Evolutionary conservation across 2,888 invertebrate genomes (phyloP), one percentile per base, ranked within the genome.

Genomic region (Drosophila nr. fundita): DNA sequence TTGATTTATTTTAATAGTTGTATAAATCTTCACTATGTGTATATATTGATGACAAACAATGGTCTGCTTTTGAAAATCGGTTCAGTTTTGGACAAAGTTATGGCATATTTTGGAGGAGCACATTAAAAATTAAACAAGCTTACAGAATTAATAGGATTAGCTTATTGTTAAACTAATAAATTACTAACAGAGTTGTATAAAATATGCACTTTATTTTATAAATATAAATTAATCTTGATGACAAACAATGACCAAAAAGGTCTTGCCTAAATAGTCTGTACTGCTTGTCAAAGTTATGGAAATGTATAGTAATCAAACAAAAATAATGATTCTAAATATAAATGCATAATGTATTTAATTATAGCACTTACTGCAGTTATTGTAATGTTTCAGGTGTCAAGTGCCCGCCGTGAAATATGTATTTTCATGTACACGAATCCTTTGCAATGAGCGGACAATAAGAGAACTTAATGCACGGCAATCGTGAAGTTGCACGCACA

Each of bases 401-500:
- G 83, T 83, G 85, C 67, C 38, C 30, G 42, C 30, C 30, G 42
- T 18, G 30, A 40, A n/a, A 55, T 57, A 24, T 18, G 24, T 24
- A 24, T 45, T 45, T 24, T 4, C 24, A n/a, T 54, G 18, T 54
- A 36, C 21, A 40, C 61, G 78, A 80, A 91, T 91, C 91, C 90
- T 91, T 91, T 91, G 15, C 36, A 86, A 87, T 86, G 76, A 61
- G 55, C 53, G 67, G 59, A 62, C 60, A 80, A 78, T 73, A 71
- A 8, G 49, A 29, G 54, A 76, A 82, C 84, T 81, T 92, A 91
- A 91, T 91, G 82, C 91, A 76, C 70, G 61, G 79, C 82, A 86
- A 85, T 87, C 84, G 74, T 82, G 69, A 87, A 91, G 91, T 90
- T 89, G 91, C 91, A 91, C 92, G 92, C 90, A 84, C 89, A 73